phyloP scores from a whole-genome alignment of 1,140 invertebrate species.

The Ganaspis sp. region DNA sequence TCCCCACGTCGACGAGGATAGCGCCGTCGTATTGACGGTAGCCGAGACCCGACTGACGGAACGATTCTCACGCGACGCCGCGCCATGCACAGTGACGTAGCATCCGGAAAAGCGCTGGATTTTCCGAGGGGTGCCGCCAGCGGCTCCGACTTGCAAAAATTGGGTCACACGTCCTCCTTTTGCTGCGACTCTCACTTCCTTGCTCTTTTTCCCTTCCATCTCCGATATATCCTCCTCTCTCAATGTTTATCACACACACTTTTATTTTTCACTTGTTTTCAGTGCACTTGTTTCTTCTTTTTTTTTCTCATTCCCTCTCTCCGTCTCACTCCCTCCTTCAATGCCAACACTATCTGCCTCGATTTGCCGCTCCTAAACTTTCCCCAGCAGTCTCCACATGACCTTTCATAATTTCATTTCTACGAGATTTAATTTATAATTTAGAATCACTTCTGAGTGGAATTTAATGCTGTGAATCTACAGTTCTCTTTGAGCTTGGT shows the following conservation, averaged over 20 bases:
- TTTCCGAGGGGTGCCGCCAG: slow-evolving; percentile 56
- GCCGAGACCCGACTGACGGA: slow-evolving; percentile 74
- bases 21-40: slow-evolving; percentile 71
- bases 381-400: background rate
- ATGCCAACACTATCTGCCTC: background rate
- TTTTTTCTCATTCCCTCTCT: background rate
- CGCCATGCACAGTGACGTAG: slow-evolving; percentile 71
- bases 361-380: background rate
- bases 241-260: slow-evolving; percentile 12
- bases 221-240: background rate
- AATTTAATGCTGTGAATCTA: background rate
- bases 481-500: no score
- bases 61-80: slow-evolving; percentile 62
- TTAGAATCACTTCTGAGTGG: background rate
- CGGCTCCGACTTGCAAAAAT: slow-evolving; percentile 59
- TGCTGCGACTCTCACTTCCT: slow-evolving; percentile 4
- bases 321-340: no score
- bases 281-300: slow-evolving; percentile 19
- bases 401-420: slow-evolving; percentile 20
- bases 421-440: slow-evolving; percentile 27
- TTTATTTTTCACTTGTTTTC: background rate
- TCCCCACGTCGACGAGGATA: slow-evolving; percentile 41
- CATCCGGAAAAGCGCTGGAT: slow-evolving; percentile 69
- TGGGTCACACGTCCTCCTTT: slow-evolving; percentile 56
- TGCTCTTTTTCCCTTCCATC: background rate